Evolutionary conservation across 2,797 vertebrate species (phyloP), one percentile per base, ranked within the genome.

Genomic region (Prionace glauca): DNA sequence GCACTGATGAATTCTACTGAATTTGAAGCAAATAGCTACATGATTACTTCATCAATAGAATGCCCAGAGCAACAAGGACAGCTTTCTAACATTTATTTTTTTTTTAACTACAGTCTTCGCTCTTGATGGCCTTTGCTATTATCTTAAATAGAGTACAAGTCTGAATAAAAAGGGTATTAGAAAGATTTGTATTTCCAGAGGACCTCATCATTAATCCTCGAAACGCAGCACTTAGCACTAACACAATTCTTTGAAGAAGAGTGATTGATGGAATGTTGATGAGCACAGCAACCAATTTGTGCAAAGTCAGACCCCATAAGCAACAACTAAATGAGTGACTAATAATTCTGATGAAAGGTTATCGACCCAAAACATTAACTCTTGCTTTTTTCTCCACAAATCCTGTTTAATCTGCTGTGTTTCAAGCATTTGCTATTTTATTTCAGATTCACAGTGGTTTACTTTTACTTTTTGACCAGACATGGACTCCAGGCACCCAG

Each of bases 21-120:
- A 77, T 95, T 95, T 95, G 41, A 95, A 95, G 71, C 20, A 95
- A 77, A 77, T n/a, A 50, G 41, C 45, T 77, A 72, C 93, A 74
- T 77, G 93, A 95, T 95, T 94, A 74, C 41, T 94, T 94, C 29
- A 69, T 95, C 71, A 56, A 95, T 95, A 95, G 41, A 95, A 32
- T 95, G 93, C 71, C 45, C 29, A 7, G 8, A 60, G 93, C 45
- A 74, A 56, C 41, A 72, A 50, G 24, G 41, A 45, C 36, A 32
- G 71, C 16, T 77, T 74, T 95, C 74, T 77, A 71, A n/a, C 24
- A 74, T 20, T 60, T 91, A 91, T 65, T 95, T 29, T 65, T 65
- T 77, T 29, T 77, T 56, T 95, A 77, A 60, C 7, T 24, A 77
- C 16, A 32, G 45, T 60, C 41, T 56, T 74, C 45, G 7, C 29